Evolutionary conservation across 2,888 invertebrate genomes (phyloP).

Genomic region (Chaitophorus viminalis): DNA sequence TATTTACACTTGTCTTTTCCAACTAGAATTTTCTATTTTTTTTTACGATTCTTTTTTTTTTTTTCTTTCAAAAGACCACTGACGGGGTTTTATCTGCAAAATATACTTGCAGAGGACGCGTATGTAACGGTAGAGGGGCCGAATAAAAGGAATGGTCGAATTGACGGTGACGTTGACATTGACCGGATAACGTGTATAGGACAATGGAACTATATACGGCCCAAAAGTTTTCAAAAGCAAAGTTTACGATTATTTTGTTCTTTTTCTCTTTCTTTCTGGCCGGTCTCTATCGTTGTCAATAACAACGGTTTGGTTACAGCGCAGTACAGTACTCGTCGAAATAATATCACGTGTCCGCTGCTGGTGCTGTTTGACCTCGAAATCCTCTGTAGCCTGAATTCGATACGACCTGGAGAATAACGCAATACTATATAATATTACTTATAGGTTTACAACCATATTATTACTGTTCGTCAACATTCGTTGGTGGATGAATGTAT

Average conservation of each 20-base stretch:
- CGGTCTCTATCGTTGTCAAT: constrained; percentile 22
- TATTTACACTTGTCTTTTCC: neutral
- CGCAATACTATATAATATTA: neutral
- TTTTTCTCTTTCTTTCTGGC: neutral
- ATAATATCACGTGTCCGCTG: neutral
- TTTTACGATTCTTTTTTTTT: constrained; percentile 25
- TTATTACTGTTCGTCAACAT: no score
- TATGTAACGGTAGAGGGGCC: neutral
- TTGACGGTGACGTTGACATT: constrained; percentile 41
- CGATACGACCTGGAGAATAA: neutral
- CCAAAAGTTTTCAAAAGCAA: constrained; percentile 40
- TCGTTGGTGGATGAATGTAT: no score
- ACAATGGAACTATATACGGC: constrained; percentile 24
- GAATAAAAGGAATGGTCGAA: constrained; percentile 8
- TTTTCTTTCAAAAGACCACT: constrained; percentile 9
- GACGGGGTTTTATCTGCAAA: constrained; percentile 18
- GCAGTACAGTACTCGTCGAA: neutral
- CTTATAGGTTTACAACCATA: no score
- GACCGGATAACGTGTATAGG: constrained; percentile 46
- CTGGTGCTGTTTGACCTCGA: neutral
- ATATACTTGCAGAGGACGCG: neutral
- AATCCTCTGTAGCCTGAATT: neutral
- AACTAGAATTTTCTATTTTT: no score
- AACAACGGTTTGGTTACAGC: neutral
- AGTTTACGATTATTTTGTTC: constrained; percentile 32